phyloP scores from a whole-genome alignment of 2,797 vertebrate genomes.

The Anisognathus igniventris region DNA sequence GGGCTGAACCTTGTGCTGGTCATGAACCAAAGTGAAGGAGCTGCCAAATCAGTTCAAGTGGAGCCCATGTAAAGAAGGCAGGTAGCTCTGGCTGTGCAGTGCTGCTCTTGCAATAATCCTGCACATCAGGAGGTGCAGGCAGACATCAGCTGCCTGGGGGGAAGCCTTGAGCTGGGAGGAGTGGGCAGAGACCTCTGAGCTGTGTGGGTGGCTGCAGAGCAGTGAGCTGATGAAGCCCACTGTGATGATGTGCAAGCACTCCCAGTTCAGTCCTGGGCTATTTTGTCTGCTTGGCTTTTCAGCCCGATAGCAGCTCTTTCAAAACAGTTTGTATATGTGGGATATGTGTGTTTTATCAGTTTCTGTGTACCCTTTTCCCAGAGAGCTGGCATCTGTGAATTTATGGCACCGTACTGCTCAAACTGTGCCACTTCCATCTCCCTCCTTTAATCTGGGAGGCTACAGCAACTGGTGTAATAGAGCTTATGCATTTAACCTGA shows the following conservation, averaged over 20 bases:
- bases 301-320: not conserved
- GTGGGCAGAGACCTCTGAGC: not conserved
- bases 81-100: not conserved
- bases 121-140: not conserved
- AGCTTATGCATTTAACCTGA: not conserved
- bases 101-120: not conserved
- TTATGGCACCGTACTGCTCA: not conserved
- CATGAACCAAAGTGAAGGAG: not conserved
- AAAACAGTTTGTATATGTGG: not conserved
- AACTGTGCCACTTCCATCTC: not conserved
- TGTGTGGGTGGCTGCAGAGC: not conserved
- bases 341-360: fast-evolving
- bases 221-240: not conserved
- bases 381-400: not conserved
- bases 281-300: not conserved
- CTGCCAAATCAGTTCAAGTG: fast-evolving
- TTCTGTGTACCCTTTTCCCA: not conserved
- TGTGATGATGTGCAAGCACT: not conserved
- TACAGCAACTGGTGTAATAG: not conserved
- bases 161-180: not conserved
- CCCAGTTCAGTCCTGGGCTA: not conserved
- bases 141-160: fast-evolving
- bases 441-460: not conserved
- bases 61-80: not conserved
- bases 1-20: not conserved